Evolutionary conservation across 92 coral and sea anemone genomes (phyloP), one percentile per base, ranked within the genome.

Genomic region (Hydrozoanthus gracilis): DNA sequence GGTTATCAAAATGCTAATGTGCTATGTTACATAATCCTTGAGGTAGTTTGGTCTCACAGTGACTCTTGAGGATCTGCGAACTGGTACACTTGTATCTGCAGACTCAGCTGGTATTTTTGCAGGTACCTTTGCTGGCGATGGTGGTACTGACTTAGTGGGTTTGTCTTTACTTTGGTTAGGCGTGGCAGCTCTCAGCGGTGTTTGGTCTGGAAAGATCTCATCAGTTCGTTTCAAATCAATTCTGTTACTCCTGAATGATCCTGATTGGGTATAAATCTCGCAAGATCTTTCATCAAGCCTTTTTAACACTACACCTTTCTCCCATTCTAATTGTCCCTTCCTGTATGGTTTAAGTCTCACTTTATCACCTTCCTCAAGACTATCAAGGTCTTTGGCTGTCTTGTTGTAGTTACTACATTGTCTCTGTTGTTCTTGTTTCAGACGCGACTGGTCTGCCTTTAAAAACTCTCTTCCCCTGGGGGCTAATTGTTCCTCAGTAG

Each of bases 201-300:
- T n/a, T n/a, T 49, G 61, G 14, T n/a, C 2, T 73, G 78, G 78
- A 73, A 13, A 15, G 18, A 47, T 0, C 4, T 49, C 60, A 49
- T 9, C 58, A 49, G 60, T 48, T 49, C 48, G 5, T 13, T 72
- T 49, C 14, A 73, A 4, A 54, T 78, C 39, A 18, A 18, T 64
- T 78, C 83, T 51, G 68, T 77, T 77, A 4, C 68, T 77, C 68
- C 71, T 20, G 45, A 58, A 78, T 4, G 71, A 58, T 17, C 70
- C 83, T 58, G 83, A 58, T 0, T 5, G 61, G 10, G 60, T 73
- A 66, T 66, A 9, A 74, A n/a, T n/a, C n/a, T n/a, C n/a, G n/a
- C n/a, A n/a, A n/a, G n/a, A n/a, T n/a, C n/a, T n/a, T n/a, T n/a
- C n/a, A n/a, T n/a, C n/a, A n/a, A 74, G 79, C 44, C 79, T 74